phyloP scores from a whole-genome alignment of 2,113 vertebrate species.

The Anhinga anhinga region DNA sequence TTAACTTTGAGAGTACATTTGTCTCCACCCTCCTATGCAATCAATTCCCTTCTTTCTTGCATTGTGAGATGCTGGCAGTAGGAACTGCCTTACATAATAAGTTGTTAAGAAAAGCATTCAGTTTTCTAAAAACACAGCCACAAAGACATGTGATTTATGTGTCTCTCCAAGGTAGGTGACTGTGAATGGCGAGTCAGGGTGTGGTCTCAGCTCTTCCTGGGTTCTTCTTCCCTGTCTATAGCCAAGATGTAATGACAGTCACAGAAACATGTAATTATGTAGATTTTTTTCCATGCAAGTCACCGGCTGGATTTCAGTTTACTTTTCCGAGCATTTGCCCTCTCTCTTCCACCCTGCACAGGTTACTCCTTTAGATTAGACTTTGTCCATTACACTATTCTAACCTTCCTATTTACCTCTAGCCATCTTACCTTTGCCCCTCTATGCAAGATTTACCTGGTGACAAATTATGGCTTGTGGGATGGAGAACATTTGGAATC shows the following conservation, averaged over 20 bases:
- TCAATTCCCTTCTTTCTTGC: conserved; percentile 51
- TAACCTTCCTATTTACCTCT: not conserved
- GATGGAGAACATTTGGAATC: not conserved
- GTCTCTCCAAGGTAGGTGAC: not conserved
- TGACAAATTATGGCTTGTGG: not conserved
- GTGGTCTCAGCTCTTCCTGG: not conserved
- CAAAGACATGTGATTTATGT: not conserved
- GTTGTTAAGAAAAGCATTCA: conserved; percentile 14
- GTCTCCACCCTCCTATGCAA: conserved; percentile 63
- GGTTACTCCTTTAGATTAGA: not conserved
- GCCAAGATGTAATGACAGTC: not conserved
- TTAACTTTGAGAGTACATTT: conserved; percentile 50
- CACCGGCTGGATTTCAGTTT: conserved; percentile 32
- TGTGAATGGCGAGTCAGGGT: not conserved
- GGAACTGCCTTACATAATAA: conserved; percentile 43
- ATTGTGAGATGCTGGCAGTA: conserved; percentile 46
- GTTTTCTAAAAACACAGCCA: conserved; percentile 23
- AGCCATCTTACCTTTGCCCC: not conserved
- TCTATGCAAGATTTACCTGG: not conserved
- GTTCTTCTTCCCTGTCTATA: not conserved
- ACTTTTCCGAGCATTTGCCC: conserved; percentile 5
- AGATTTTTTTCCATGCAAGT: conserved; percentile 19
- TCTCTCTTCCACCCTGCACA: not conserved
- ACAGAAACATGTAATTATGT: not conserved
- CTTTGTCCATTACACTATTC: not conserved